Conservation (phyloP, 2,113 vertebrate species). For the Theristicus caerulescens region DNA sequence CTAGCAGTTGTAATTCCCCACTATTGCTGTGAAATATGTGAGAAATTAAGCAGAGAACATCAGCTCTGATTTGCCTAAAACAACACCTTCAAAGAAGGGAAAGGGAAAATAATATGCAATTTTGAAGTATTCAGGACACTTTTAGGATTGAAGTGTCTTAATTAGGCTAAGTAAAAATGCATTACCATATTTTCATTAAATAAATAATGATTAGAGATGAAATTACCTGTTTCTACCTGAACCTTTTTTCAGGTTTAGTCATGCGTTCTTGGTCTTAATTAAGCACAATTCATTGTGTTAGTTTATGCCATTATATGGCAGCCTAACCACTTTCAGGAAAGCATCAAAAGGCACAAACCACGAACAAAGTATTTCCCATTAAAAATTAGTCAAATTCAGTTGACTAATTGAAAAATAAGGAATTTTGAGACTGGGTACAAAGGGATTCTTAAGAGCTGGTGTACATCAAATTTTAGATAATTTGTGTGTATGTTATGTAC, state of each 20-base stretch:
- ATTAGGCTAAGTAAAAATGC: conserved; percentile 40
- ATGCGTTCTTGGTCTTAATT: conserved; percentile 21
- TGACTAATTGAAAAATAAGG: background rate
- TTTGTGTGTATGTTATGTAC: accelerated
- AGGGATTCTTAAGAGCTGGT: background rate
- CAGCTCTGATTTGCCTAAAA: background rate
- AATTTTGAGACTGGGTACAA: background rate
- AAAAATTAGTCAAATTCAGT: background rate
- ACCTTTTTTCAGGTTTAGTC: conserved; percentile 4
- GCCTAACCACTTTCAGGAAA: background rate
- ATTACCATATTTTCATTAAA: background rate
- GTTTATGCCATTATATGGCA: background rate
- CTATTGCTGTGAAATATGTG: background rate
- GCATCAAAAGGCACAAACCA: background rate
- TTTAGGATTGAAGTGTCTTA: conserved; percentile 5
- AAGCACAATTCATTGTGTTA: background rate
- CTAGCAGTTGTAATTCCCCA: background rate
- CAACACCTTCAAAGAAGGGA: background rate
- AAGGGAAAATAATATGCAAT: background rate
- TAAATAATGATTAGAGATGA: conserved; percentile 21
- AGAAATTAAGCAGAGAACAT: background rate
- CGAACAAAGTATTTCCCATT: background rate
- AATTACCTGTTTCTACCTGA: background rate
- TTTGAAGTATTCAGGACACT: background rate
- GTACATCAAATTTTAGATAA: background rate